Evolutionary conservation across 2,113 vertebrate genomes (phyloP).

Genomic region (Melanostigma gelatinosum): DNA sequence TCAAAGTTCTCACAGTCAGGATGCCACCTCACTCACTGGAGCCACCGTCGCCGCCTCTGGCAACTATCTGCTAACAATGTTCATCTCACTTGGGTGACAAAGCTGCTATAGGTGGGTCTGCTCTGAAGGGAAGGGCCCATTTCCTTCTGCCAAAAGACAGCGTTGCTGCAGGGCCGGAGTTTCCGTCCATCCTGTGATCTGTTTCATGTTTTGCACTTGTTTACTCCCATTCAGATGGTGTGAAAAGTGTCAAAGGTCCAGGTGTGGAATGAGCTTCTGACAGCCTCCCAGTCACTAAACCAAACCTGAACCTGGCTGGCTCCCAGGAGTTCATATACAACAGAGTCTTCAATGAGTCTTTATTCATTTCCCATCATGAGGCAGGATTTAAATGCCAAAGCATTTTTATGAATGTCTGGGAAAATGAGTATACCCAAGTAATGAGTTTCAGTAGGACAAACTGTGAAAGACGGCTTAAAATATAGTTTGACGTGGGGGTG

Average conservation of each 20-base stretch:
- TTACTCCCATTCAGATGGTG: conserved; percentile 66
- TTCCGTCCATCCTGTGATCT: conserved; percentile 78
- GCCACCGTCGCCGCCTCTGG: conserved; percentile 75
- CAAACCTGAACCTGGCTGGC: conserved; percentile 55
- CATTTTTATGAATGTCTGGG: conserved; percentile 37
- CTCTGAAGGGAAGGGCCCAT: conserved; percentile 72
- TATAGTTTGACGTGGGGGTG: conserved; percentile 55
- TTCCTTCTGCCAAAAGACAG: conserved; percentile 78
- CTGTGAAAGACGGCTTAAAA: conserved; percentile 72
- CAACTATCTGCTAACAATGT: conserved; percentile 91
- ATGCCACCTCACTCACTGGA: conserved; percentile 70
- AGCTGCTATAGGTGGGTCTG: conserved; percentile 75
- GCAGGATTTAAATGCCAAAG: conserved; percentile 38
- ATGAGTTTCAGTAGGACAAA: conserved; percentile 46
- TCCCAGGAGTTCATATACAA: conserved; percentile 40
- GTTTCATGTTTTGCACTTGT: conserved; percentile 74
- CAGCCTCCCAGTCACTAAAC: conserved; percentile 52
- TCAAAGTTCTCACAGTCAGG: conserved; percentile 84
- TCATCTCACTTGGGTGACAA: conserved; percentile 86
- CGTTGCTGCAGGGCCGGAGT: conserved; percentile 59
- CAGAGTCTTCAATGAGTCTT: conserved; percentile 13
- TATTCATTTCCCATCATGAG: conserved; percentile 39
- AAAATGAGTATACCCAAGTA: conserved; percentile 26
- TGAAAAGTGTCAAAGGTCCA: conserved; percentile 75
- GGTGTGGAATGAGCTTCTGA: conserved; percentile 64